Percentiles rank a stretch among this genome's conserved stretches.
These are phyloP conservation scores for Phocoena sinus DNA, from an alignment of 2,113 vertebrate genomes.

Conservation along the genomic window DNA sequence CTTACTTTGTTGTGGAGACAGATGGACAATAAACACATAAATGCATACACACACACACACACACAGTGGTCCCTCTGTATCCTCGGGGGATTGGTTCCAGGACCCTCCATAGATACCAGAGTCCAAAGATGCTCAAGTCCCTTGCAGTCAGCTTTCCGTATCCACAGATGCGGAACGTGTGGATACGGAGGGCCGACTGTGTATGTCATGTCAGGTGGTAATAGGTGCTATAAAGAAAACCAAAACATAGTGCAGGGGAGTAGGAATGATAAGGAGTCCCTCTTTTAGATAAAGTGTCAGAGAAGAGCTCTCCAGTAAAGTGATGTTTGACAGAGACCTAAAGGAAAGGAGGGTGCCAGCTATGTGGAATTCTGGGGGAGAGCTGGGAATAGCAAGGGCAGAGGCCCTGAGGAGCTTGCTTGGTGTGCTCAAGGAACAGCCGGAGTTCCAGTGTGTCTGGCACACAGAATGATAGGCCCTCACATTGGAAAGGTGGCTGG, in stretches of 20 bases:
- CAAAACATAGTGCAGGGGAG: neutral
- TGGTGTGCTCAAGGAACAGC: neutral
- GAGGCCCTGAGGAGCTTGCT: neutral
- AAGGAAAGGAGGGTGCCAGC: neutral
- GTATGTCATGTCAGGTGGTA: neutral
- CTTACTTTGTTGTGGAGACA: neutral
- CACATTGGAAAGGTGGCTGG: neutral
- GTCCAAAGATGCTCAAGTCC: neutral
- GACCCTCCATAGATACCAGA: neutral
- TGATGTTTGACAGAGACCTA: constrained; percentile 27
- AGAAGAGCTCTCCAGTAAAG: neutral
- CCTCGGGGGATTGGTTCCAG: neutral
- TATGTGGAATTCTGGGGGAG: neutral
- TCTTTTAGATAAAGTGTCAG: neutral
- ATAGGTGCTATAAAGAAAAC: neutral
- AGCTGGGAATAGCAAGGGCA: neutral
- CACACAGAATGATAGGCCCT: neutral
- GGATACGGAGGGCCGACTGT: neutral
- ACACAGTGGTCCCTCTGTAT: neutral
- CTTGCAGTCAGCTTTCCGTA: neutral
- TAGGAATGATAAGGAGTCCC: neutral
- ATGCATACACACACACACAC: neutral
- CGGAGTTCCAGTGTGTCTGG: neutral
- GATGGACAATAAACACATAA: neutral
- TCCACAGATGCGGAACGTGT: neutral